Evolutionary conservation across 2,797 vertebrate genomes (phyloP), one percentile per base, ranked within the genome.

Genomic region (Rhincodon typus): DNA sequence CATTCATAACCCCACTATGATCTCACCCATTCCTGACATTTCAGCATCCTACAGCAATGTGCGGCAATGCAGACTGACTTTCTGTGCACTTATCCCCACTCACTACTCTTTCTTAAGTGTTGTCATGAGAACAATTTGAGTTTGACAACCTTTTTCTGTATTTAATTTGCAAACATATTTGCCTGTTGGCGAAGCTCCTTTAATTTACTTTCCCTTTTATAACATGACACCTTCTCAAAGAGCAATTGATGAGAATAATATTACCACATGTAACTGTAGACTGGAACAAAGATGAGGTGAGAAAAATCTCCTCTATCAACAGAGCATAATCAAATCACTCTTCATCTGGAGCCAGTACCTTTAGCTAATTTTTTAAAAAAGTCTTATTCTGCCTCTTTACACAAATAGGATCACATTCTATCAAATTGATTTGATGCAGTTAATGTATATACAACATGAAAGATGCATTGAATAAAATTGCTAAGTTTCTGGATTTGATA

Each of bases 271-370:
- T 77, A n/a, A 95, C 50, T 77, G 57, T 21, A 53, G 42, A 53
- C 70, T 53, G 70, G 30, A 50, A 21, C 42, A 72, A 53, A 50
- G 69, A 53, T 34, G 69, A 94, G 69, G 42, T 74, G 69, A 72
- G 94, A 95, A 77, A 53, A 23, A 74, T 57, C 46, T 77, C 69
- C 27, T 74, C 70, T 77, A n/a, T 53, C 94, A 74, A 74, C 42
- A 42, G n/a, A 15, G 94, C 53, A 95, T 95, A 77, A 95, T 95
- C 30, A 50, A 77, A 77, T 77, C 94, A 95, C 46, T 95, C 94
- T 77, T 95, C 42, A 53, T 77, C 34, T 53, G 70, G 70, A 77
- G 70, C 70, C 69, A 95, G 72, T 57, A 74, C 46, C 62, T 93
- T 25, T n/a, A 25, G 8, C 21, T 42, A 67, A 69, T 69, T 69